Percentiles rank a stretch among this genome's conserved stretches.
phyloP scores from a whole-genome alignment of 2,113 vertebrate genomes.

The Actenoides hombroni region DNA sequence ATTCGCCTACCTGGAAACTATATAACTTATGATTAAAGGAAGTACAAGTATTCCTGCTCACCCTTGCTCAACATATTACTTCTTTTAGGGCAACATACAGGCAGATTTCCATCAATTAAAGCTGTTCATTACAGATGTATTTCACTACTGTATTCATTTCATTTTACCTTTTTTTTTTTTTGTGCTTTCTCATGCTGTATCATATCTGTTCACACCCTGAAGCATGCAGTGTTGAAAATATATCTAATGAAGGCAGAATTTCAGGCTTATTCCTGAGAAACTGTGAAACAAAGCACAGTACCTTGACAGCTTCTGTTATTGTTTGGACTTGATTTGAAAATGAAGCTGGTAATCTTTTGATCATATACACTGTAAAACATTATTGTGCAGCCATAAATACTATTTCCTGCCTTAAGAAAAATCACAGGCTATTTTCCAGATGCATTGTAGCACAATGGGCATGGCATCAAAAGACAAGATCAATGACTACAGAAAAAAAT shows the following conservation, averaged over 20 bases:
- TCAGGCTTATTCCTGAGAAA: neutral
- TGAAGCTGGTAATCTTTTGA: conserved; percentile 35
- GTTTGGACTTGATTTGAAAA: conserved; percentile 25
- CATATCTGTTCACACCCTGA: neutral
- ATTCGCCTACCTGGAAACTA: neutral
- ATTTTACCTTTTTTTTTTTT: neutral
- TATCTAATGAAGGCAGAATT: neutral
- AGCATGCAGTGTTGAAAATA: neutral
- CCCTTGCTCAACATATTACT: neutral
- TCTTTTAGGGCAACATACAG: neutral
- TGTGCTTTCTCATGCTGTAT: neutral
- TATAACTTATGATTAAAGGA: neutral
- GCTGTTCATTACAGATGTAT: neutral
- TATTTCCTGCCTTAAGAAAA: conserved; percentile 30
- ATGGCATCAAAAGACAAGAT: conserved; percentile 38
- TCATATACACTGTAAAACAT: conserved; percentile 21
- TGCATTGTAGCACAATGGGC: conserved; percentile 22
- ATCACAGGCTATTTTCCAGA: conserved; percentile 3
- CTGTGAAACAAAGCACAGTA: neutral
- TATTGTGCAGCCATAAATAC: conserved; percentile 36
- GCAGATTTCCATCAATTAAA: neutral
- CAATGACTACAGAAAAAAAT: neutral
- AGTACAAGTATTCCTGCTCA: neutral
- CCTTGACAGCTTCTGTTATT: neutral
- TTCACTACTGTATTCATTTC: neutral